Conservation (phyloP, 1,140 invertebrate genomes). For the Temnothorax longispinosus region DNA sequence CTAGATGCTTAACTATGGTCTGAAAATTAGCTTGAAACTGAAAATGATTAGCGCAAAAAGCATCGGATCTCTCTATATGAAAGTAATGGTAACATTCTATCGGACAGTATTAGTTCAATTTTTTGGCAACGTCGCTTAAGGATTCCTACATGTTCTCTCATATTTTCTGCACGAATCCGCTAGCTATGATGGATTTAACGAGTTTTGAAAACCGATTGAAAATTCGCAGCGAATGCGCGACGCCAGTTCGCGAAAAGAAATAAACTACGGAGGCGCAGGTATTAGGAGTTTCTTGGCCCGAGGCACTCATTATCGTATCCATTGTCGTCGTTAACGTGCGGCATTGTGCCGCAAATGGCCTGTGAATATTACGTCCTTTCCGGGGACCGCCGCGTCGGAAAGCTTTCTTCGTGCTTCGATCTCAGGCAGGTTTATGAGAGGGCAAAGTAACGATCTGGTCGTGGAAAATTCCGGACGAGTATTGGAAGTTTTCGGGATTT, state of each 20-base stretch:
- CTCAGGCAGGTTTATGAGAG: constrained; percentile 64
- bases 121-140: background rate
- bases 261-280: constrained; percentile 56
- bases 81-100: background rate
- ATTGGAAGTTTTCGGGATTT: constrained; percentile 69
- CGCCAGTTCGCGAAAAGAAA: background rate
- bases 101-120: background rate
- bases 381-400: background rate
- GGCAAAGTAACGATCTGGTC: constrained; percentile 53
- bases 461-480: constrained; percentile 67
- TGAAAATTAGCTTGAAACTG: background rate
- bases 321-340: constrained; percentile 76
- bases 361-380: constrained; percentile 75
- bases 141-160: background rate
- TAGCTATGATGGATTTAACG: background rate
- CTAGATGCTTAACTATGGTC: background rate
- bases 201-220: constrained; percentile 10
- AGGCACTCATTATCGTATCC: constrained; percentile 68
- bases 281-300: constrained; percentile 70
- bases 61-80: background rate
- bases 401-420: constrained; percentile 32
- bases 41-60: background rate
- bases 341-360: constrained; percentile 74
- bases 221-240: background rate
- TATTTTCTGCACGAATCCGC: background rate